phyloP scores from a whole-genome alignment of 2,797 vertebrate species.

The Triplophysa bombifrons region DNA sequence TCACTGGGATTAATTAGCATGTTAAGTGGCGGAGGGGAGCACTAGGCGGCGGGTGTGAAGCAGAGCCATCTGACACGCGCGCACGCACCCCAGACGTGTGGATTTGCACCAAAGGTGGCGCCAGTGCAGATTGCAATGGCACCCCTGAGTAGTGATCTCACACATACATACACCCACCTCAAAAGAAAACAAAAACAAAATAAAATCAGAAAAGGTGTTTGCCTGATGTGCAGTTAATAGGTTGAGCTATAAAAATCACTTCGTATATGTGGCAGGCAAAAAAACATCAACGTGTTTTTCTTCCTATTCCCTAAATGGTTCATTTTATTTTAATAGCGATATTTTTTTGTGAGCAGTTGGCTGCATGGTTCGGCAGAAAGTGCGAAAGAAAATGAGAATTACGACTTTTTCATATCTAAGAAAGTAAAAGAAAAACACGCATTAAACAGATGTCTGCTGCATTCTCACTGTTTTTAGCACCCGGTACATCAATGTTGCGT shows the following conservation, averaged over 20 bases:
- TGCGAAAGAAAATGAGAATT: neutral
- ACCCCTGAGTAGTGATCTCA: slow-evolving; percentile 24
- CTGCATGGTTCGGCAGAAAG: neutral
- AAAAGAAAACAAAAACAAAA: slow-evolving; percentile 16
- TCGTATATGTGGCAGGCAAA: slow-evolving; percentile 35
- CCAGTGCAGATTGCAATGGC: slow-evolving; percentile 5
- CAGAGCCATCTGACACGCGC: slow-evolving; percentile 46
- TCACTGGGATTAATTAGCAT: slow-evolving; percentile 80
- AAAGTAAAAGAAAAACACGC: neutral
- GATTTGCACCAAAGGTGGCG: slow-evolving; percentile 40
- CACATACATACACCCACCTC: slow-evolving; percentile 14
- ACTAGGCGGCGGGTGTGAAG: slow-evolving; percentile 63
- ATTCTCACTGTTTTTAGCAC: neutral
- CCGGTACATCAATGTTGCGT: neutral
- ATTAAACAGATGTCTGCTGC: neutral
- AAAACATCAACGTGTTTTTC: neutral
- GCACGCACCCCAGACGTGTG: slow-evolving; percentile 43
- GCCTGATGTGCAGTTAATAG: slow-evolving; percentile 11
- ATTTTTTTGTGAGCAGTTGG: neutral
- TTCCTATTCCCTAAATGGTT: neutral
- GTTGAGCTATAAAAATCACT: slow-evolving; percentile 9
- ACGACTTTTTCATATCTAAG: neutral
- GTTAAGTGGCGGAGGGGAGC: slow-evolving; percentile 73
- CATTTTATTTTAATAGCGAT: neutral
- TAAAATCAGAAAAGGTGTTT: slow-evolving; percentile 31